Base-by-base conservation (phyloP, 2,113 vertebrate genomes). In the Antennarius striatus region DNA sequence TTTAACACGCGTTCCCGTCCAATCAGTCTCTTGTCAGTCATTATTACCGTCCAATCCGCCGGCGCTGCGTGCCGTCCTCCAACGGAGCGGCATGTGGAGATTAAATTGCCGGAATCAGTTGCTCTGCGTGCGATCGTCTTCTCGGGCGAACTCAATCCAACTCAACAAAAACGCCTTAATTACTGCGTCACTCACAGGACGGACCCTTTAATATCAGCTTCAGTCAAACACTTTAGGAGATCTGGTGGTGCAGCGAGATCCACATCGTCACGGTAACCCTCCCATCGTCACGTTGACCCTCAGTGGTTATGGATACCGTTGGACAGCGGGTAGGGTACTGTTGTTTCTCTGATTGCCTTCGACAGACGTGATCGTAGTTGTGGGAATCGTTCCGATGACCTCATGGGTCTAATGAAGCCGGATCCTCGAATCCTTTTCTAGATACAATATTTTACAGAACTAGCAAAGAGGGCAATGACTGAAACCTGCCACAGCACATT, bases 81-180 rank as follows among this genome's bases (percentile, higher is more conserved):
- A 52, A 85, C 83, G 77, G 70, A 84, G 64, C 70, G 32, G 39
- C 55, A 11, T 4, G 36, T 45, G 30, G 7, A 78, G 71, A 83
- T 88, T 77, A 77, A 66, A 79, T 83, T 55, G n/a, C 55, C 70
- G 28, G 71, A 75, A 77, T 81, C 70, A 66, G 47, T 50, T 14
- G 12, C 12, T 4, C 52, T 3, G 15, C 17, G 29, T 74, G 42
- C 32, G 58, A 85, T 75, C 73, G 68, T 73, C 75, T 83, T 58
- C 36, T 14, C 62, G 46, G 52, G 63, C 61, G 76, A 77, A 79
- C 83, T 76, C 83, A 49, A 78, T 85, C 71, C 76, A 58, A 78
- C 68, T 74, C 55, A 84, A 63, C 77, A 83, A 88, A 88, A 66
- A 59, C 56, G 62, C 54, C 43, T 56, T 88, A 79, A 89, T 84